Evolutionary conservation across 2,113 vertebrate species (phyloP).

Genomic region (Tringa solitaria): DNA sequence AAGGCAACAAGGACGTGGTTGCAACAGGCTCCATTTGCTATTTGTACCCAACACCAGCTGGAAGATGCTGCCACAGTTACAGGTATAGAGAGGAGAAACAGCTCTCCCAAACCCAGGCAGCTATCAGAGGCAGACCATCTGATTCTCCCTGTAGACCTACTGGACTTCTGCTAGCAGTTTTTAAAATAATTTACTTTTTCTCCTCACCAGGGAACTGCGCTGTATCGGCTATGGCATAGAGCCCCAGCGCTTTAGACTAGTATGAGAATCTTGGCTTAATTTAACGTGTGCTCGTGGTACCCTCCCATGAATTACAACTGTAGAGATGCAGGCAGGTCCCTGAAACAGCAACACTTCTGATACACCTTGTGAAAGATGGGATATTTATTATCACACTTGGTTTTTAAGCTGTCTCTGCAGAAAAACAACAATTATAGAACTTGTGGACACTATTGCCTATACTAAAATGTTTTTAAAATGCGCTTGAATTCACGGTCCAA

Average conservation of each 20-base stretch:
- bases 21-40: rapidly evolving
- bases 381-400: background rate
- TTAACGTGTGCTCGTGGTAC: rapidly evolving
- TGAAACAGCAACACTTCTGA: background rate
- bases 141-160: background rate
- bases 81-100: background rate
- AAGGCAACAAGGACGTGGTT: rapidly evolving
- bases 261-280: background rate
- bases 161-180: background rate
- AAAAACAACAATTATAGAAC: background rate
- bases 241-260: background rate
- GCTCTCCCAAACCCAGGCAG: background rate
- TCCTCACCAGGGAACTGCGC: background rate
- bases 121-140: background rate
- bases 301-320: background rate
- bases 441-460: background rate
- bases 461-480: background rate
- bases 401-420: background rate
- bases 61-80: background rate
- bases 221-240: background rate
- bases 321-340: background rate
- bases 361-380: rapidly evolving
- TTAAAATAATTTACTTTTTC: background rate
- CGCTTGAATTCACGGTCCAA: background rate
- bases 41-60: background rate